These are phyloP conservation scores for Neoaliturus tenellus DNA, from an alignment of 2,888 invertebrate genomes.

Conservation along the genomic window DNA sequence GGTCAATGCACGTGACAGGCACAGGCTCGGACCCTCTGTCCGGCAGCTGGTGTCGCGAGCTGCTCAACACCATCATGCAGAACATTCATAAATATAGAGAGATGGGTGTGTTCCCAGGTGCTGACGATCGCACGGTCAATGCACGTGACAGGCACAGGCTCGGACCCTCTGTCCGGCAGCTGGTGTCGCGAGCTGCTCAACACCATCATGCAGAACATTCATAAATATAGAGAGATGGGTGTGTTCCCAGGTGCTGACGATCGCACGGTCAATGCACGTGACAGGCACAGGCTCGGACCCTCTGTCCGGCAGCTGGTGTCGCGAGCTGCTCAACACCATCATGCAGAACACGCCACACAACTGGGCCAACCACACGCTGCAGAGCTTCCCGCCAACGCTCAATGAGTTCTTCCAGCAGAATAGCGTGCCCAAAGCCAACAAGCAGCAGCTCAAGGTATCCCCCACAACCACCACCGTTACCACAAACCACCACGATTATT, in stretches of 20 bases:
- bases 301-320: conserved; percentile 88
- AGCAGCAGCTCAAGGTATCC: conserved; percentile 88
- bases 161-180: conserved; percentile 79
- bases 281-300: conserved; percentile 83
- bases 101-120: no score
- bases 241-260: conserved; percentile 86
- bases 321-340: conserved; percentile 91
- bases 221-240: no score
- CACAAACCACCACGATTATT: no score
- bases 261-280: conserved; percentile 96
- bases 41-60: conserved; percentile 92
- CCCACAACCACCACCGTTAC: no score
- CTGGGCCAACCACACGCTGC: conserved; percentile 95
- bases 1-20: conserved; percentile 96
- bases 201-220: conserved; percentile 94
- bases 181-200: conserved; percentile 95
- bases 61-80: conserved; percentile 92
- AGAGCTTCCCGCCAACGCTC: conserved; percentile 93
- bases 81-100: no score
- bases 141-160: conserved; percentile 89
- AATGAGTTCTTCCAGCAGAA: conserved; percentile 93
- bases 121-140: conserved; percentile 95
- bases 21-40: conserved; percentile 77
- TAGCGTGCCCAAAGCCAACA: conserved; percentile 90
- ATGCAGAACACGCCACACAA: conserved; percentile 97